phyloP scores from a whole-genome alignment of 2,797 vertebrate species.

The Mallotus villosus region DNA sequence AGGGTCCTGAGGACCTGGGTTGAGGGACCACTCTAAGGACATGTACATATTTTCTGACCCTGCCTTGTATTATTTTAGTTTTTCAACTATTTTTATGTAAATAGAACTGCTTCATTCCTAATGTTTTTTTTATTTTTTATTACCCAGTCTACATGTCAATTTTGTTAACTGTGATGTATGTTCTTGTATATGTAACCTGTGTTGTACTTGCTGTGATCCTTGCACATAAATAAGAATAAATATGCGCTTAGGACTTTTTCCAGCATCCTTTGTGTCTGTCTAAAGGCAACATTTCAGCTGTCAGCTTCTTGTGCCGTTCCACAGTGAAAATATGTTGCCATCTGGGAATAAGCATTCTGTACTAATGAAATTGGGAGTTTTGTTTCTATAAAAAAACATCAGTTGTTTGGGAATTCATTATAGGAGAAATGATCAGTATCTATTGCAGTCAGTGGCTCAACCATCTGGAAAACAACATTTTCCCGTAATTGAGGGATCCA shows the following conservation, averaged over 20 bases:
- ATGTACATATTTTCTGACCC: constrained; percentile 61
- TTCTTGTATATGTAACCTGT: constrained; percentile 28
- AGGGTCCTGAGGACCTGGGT: too few species aligned
- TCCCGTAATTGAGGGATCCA: constrained; percentile 43
- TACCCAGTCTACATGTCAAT: not conserved
- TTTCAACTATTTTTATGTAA: constrained; percentile 49
- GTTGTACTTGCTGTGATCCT: constrained; percentile 24
- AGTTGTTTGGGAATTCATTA: constrained; percentile 22
- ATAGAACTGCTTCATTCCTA: constrained; percentile 43
- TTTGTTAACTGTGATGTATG: not conserved
- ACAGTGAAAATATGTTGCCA: not conserved
- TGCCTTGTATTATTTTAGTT: not conserved
- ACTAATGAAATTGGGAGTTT: constrained; percentile 3
- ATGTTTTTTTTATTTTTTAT: constrained; percentile 9
- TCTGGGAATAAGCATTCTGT: not conserved
- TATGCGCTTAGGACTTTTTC: constrained; percentile 28
- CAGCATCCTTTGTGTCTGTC: not conserved
- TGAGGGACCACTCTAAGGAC: constrained; percentile 7
- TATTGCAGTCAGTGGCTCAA: constrained; percentile 23
- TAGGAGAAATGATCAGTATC: constrained; percentile 21
- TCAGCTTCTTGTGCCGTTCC: not conserved
- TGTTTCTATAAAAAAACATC: constrained; percentile 12
- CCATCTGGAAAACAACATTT: constrained; percentile 45
- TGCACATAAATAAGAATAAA: constrained; percentile 44
- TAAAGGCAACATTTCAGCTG: not conserved